These are phyloP conservation scores for Rhinichthys klamathensis DNA, from an alignment of 2,113 vertebrate species.

Conservation along the genomic window DNA sequence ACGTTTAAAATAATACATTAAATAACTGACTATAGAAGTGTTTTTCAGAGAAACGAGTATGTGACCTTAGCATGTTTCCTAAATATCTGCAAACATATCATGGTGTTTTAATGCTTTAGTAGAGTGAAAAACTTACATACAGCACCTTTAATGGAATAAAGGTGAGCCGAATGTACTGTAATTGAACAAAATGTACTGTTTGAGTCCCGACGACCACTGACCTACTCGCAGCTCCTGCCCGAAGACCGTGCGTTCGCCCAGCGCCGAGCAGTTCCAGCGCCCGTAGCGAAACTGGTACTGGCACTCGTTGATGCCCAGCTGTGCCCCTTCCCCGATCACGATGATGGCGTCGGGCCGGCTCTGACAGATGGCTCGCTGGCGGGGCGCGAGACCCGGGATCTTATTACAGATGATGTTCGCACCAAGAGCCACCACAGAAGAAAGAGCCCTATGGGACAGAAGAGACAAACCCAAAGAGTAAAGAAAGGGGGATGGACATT, in stretches of 20 bases:
- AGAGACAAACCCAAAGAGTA: conserved; percentile 36
- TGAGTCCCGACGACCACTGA: conserved; percentile 76
- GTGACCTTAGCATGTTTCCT: no score
- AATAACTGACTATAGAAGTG: no score
- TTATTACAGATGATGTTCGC: conserved; percentile 99
- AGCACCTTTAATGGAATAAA: no score
- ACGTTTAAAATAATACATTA: no score
- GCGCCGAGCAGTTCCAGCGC: conserved; percentile 97
- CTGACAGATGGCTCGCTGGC: conserved; percentile 98
- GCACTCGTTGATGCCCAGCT: conserved; percentile 97
- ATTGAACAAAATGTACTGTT: no score
- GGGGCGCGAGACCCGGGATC: conserved; percentile 95
- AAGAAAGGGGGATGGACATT: not conserved
- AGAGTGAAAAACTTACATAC: no score
- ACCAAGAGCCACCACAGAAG: conserved; percentile 96
- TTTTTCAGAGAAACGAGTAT: no score
- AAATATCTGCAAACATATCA: no score
- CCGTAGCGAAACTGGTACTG: conserved; percentile 97
- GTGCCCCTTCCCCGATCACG: conserved; percentile 95
- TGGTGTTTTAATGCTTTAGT: no score
- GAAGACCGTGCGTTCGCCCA: conserved; percentile 97
- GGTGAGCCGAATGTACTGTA: no score
- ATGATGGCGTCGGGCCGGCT: conserved; percentile 99
- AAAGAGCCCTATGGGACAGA: conserved; percentile 84
- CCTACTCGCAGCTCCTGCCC: conserved; percentile 99